Evolutionary conservation across 2,888 invertebrate species (phyloP).

Genomic region (Lordiphosa andalusiaca): DNA sequence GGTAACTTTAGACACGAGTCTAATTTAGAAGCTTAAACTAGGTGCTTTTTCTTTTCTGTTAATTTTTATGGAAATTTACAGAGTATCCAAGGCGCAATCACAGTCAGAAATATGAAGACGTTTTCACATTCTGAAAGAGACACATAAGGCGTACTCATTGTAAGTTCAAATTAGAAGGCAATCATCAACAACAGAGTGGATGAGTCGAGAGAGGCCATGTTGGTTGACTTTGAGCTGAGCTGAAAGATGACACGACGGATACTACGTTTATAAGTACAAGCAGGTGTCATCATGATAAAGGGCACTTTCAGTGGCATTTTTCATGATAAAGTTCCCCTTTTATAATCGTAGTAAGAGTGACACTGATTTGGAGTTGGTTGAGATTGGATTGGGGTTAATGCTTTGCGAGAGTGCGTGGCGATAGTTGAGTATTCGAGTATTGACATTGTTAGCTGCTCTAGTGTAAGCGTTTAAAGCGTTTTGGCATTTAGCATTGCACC

Average conservation of each 20-base stretch:
- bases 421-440: slow-evolving; percentile 21
- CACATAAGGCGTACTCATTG: slow-evolving; percentile 77
- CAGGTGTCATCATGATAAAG: too few species aligned
- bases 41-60: slow-evolving; percentile 46
- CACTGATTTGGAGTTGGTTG: slow-evolving; percentile 22
- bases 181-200: slow-evolving; percentile 62
- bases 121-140: slow-evolving; percentile 79
- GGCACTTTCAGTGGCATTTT: too few species aligned
- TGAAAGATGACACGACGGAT: slow-evolving; percentile 25
- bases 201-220: too few species aligned
- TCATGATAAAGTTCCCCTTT: too few species aligned
- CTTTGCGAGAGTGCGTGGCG: slow-evolving; percentile 44
- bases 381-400: slow-evolving; percentile 34
- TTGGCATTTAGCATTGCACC: slow-evolving; percentile 36
- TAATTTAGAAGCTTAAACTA: slow-evolving; percentile 53
- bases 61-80: slow-evolving; percentile 59
- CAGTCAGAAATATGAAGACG: slow-evolving; percentile 79
- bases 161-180: slow-evolving; percentile 52
- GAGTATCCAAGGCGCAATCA: slow-evolving; percentile 78
- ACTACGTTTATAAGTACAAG: background rate
- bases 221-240: slow-evolving; percentile 23
- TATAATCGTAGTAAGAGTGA: background rate
- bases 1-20: slow-evolving; percentile 20
- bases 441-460: slow-evolving; percentile 26
- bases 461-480: slow-evolving; percentile 59